These are phyloP conservation scores for Gnathonemus longibarbis DNA, from an alignment of 2,113 vertebrate genomes.

Conservation along the genomic window DNA sequence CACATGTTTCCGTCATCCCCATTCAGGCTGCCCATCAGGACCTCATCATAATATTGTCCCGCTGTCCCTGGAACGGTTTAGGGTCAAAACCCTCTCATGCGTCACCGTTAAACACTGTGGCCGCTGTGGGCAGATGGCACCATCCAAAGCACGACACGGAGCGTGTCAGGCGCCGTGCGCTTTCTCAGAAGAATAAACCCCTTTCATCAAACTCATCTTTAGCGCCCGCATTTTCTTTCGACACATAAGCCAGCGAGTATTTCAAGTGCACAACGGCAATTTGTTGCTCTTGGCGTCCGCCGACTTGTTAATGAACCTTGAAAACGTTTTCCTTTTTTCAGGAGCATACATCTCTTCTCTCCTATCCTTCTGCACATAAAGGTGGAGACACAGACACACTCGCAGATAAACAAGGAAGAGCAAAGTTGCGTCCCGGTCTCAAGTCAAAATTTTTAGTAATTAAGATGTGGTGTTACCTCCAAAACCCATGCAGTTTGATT, in stretches of 20 bases:
- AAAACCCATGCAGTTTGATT: neutral
- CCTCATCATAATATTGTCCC: neutral
- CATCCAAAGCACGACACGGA: neutral
- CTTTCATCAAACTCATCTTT: neutral
- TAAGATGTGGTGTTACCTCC: neutral
- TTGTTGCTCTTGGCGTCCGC: neutral
- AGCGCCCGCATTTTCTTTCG: neutral
- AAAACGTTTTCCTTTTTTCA: neutral
- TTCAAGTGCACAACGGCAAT: neutral
- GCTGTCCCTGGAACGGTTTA: neutral
- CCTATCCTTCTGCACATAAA: neutral
- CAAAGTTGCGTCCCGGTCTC: neutral
- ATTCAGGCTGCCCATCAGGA: neutral
- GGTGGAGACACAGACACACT: neutral
- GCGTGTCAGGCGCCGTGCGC: neutral
- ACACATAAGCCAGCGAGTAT: neutral
- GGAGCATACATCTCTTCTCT: neutral
- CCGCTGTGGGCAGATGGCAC: slow-evolving; percentile 7
- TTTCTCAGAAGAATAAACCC: neutral
- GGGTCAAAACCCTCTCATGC: neutral
- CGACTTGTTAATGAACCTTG: neutral
- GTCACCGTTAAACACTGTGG: slow-evolving; percentile 8
- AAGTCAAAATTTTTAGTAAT: neutral
- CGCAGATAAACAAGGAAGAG: neutral
- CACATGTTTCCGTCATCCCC: neutral